Evolutionary conservation across 2,113 vertebrate species (phyloP), one percentile per base, ranked within the genome.

Genomic region (Pseudorasbora parva): DNA sequence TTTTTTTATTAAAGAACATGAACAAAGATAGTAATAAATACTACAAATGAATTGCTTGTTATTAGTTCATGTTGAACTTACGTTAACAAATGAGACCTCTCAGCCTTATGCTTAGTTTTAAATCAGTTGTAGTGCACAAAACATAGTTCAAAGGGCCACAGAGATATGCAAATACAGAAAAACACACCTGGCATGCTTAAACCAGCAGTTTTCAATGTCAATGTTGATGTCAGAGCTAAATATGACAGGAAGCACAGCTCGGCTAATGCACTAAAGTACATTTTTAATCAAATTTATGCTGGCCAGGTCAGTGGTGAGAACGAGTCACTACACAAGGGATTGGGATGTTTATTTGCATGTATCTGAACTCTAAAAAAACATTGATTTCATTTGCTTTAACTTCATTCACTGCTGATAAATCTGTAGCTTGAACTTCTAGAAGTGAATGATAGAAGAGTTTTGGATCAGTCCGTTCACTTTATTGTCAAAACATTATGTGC

Each of bases 121-220:
- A 41, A 69, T 41, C 66, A 69, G 33, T 37, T 69, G 37, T 11
- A 41, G 8, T 12, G 19, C 33, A 41, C 9, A 54, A 54, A 54
- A 54, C 51, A 54, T 54, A 54, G 51, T 19, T 54, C 43, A 11
- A 12, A 47, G 27, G 19, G 30, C 73, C 12, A 77, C 30, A n/a
- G 74, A 9, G 51, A 59, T 41, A 77, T 59, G 74, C 74, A 77
- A 77, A 77, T 77, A 43, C 54, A 27, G 33, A 69, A 27, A 71
- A 57, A 57, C 12, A 5, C 27, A 76, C 73, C 73, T 76, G 49
- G 19, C 49, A n/a, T 21, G 11, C 27, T n/a, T 5, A 77, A 77
- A n/a, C 21, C 54, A 56, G 30, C 51, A 41, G 19, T 37, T 57
- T 77, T 57, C n/a, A 77, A 9, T 77, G 54, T 23, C 54, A 77